A percentile compares a stretch with the other conserved stretches of the same genome.
phyloP scores from a whole-genome alignment of 2,888 invertebrate genomes.

The Hirtodrosophila alboralis region DNA sequence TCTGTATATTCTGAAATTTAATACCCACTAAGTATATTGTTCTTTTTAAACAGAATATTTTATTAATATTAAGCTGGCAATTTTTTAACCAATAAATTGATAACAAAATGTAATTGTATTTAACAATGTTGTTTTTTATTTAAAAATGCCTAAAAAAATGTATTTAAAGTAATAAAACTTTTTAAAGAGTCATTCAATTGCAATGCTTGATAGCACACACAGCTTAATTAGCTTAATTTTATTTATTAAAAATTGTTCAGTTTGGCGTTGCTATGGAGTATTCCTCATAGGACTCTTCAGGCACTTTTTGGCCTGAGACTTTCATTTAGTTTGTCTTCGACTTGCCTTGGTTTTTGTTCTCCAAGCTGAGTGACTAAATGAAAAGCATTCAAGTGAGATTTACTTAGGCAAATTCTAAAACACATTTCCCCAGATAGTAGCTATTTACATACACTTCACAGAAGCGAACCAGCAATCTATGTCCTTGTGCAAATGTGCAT shows the following conservation, averaged over 20 bases:
- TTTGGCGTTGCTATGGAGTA: conserved; percentile 10
- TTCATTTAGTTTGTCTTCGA: conserved; percentile 18
- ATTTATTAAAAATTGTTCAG: conserved; percentile 30
- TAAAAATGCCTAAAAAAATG: conserved; percentile 6
- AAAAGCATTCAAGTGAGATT: conserved; percentile 70
- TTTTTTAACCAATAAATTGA: no score
- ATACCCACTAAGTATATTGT: no score
- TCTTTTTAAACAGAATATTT: conserved; percentile 1
- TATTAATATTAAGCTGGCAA: not conserved
- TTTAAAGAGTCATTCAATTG: conserved; percentile 1
- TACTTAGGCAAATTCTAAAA: conserved; percentile 60
- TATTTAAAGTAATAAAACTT: not conserved
- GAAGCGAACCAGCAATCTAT: conserved; percentile 12
- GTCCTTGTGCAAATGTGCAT: conserved; percentile 36
- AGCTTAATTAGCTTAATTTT: conserved; percentile 12
- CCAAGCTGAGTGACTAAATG: conserved; percentile 55
- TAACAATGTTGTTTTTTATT: not conserved
- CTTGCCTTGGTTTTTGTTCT: conserved; percentile 5
- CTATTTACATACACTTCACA: conserved; percentile 1
- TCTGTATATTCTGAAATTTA: conserved; percentile 15
- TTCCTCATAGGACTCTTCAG: conserved; percentile 6
- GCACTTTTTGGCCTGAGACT: conserved; percentile 1
- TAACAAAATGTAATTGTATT: no score
- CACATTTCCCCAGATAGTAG: conserved; percentile 46
- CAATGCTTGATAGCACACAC: not conserved